A percentile compares a stretch with the other conserved stretches of the same genome.
Conservation (phyloP, 2,797 vertebrate genomes). For the Natrix natrix region DNA sequence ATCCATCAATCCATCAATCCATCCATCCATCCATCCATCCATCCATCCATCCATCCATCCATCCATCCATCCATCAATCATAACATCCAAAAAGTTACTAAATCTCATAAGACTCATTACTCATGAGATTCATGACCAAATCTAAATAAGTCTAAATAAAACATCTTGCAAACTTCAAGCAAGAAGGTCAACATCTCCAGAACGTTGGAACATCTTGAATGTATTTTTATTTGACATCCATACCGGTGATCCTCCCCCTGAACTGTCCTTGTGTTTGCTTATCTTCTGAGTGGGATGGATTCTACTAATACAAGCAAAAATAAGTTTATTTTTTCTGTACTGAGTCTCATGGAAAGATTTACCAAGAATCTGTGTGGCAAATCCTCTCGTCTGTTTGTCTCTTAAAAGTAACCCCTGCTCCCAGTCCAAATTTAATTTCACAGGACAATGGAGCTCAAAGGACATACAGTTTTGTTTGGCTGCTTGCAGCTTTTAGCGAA, state of each 20-base stretch:
- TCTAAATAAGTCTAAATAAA: too few species aligned
- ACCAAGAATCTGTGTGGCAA: background rate
- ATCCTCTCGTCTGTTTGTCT: background rate
- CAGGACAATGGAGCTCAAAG: background rate
- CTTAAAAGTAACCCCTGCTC: background rate
- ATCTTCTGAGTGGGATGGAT: background rate
- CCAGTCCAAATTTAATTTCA: background rate
- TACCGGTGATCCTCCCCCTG: accelerated
- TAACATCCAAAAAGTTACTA: background rate
- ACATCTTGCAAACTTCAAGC: background rate
- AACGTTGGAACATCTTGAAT: background rate
- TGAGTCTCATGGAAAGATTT: background rate
- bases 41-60: too few species aligned
- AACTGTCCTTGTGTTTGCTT: background rate
- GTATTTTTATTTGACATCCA: background rate
- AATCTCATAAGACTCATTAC: background rate
- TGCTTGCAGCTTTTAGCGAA: background rate
- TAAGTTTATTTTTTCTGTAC: background rate
- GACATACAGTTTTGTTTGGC: background rate
- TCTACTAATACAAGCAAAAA: background rate
- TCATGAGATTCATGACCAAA: background rate
- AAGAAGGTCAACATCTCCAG: background rate
- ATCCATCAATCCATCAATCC: too few species aligned
- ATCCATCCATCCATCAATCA: background rate
- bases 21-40: too few species aligned